phyloP scores from a whole-genome alignment of 2,888 invertebrate species.

The Cheilosia soror region DNA sequence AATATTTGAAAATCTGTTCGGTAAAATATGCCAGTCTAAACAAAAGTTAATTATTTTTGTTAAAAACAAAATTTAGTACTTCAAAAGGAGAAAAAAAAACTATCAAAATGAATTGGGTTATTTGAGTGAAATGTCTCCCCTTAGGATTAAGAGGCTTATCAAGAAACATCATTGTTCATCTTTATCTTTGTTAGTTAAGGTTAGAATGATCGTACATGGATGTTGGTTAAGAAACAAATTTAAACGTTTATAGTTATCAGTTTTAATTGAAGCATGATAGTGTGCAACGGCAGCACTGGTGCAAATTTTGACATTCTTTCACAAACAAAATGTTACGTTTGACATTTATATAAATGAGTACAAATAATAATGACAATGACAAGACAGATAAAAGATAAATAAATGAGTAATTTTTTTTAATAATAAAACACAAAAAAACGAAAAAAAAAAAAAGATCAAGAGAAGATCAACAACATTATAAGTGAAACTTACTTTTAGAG shows the following conservation, averaged over 20 bases:
- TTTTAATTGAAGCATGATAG: conserved; percentile 16
- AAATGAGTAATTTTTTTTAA: conserved; percentile 2
- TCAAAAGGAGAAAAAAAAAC: conserved; percentile 10
- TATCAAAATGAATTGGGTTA: conserved; percentile 55
- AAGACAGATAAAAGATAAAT: conserved; percentile 30
- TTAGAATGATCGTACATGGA: conserved; percentile 39
- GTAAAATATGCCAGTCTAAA: not conserved
- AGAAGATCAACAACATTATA: conserved; percentile 64
- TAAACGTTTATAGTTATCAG: not conserved
- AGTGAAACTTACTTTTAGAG: conserved; percentile 73
- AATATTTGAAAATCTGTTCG: conserved; percentile 22
- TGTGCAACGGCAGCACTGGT: conserved; percentile 34
- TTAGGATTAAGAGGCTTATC: not conserved
- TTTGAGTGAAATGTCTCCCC: conserved; percentile 2
- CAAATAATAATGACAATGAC: conserved; percentile 31
- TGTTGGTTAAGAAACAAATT: not conserved
- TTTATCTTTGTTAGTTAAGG: not conserved
- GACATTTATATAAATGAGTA: conserved; percentile 18
- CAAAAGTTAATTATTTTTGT: not conserved
- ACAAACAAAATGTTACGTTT: conserved; percentile 24
- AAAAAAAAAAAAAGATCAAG: conserved; percentile 31
- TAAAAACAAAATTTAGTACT: conserved; percentile 57
- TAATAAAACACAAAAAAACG: not conserved
- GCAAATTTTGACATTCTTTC: conserved; percentile 23
- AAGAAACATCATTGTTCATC: not conserved